These are phyloP conservation scores for Polypterus senegalus DNA, from an alignment of 2,113 vertebrate species.

Conservation along the genomic window DNA sequence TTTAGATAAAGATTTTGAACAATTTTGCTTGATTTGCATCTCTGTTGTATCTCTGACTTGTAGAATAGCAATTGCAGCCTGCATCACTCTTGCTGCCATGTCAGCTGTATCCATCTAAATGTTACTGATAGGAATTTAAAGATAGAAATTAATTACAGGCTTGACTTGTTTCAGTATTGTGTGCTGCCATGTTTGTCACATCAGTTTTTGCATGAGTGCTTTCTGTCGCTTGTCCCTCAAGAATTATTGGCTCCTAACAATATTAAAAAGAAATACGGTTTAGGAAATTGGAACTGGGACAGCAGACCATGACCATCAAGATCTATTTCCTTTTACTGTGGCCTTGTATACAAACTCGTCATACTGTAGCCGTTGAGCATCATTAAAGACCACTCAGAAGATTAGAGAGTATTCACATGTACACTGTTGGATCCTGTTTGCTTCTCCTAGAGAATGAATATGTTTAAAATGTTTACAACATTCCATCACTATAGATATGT, in stretches of 20 bases:
- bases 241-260: constrained; percentile 42
- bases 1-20: no score
- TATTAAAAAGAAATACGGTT: constrained; percentile 39
- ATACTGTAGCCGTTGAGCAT: constrained; percentile 1
- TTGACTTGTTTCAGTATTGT: constrained; percentile 50
- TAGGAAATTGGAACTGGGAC: constrained; percentile 34
- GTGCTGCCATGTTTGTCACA: constrained; percentile 43
- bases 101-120: constrained; percentile 43
- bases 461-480: no score
- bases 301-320: constrained; percentile 23
- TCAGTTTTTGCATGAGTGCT: constrained; percentile 45
- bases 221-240: constrained; percentile 49
- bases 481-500: no score
- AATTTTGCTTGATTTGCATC: no score
- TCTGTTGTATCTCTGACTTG: constrained; percentile 21
- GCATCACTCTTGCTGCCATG: constrained; percentile 29
- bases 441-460: no score
- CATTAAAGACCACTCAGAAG: constrained; percentile 20
- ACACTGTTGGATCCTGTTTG: no score
- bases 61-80: constrained; percentile 31
- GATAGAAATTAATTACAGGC: constrained; percentile 67
- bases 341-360: constrained; percentile 29
- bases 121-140: constrained; percentile 57
- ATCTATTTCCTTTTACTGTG: constrained; percentile 34
- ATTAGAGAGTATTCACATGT: no score